These are phyloP conservation scores for Nemotelus pantherinus DNA, from an alignment of 2,888 invertebrate genomes.

Conservation along the genomic window DNA sequence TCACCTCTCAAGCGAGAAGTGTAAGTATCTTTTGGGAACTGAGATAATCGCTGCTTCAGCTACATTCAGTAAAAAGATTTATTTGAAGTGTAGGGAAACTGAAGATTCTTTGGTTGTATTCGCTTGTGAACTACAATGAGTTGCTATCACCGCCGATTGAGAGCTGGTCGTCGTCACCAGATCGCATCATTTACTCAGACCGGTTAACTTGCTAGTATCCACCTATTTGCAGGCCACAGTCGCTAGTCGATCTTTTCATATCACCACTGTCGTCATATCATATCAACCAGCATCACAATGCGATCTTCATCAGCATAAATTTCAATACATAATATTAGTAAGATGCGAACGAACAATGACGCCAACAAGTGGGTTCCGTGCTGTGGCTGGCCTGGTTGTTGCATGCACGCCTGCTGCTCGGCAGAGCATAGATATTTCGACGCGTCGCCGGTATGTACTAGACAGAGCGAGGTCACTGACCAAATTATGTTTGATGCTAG, in stretches of 20 bases:
- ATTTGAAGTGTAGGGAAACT: too few species aligned
- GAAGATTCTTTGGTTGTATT: too few species aligned
- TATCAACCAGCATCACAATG: neutral
- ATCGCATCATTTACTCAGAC: too few species aligned
- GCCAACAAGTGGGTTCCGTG: slow-evolving; percentile 17
- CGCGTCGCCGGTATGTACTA: neutral
- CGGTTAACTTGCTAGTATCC: too few species aligned
- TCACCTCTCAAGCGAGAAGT: too few species aligned
- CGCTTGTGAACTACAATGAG: too few species aligned
- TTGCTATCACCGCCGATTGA: too few species aligned
- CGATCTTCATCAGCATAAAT: slow-evolving; percentile 33
- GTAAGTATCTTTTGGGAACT: too few species aligned
- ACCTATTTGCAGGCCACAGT: too few species aligned
- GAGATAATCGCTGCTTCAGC: too few species aligned
- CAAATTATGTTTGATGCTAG: slow-evolving; percentile 15
- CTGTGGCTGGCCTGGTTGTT: neutral
- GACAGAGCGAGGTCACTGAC: slow-evolving; percentile 24
- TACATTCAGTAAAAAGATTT: too few species aligned
- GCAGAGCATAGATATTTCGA: slow-evolving; percentile 7
- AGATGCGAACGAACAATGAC: neutral
- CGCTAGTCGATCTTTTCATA: neutral
- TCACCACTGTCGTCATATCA: slow-evolving; percentile 6
- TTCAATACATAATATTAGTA: neutral
- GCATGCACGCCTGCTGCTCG: slow-evolving; percentile 3
- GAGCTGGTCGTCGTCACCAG: too few species aligned